Conservation (phyloP, 2,797 vertebrate species). For the Otolemur crassicaudatus region DNA sequence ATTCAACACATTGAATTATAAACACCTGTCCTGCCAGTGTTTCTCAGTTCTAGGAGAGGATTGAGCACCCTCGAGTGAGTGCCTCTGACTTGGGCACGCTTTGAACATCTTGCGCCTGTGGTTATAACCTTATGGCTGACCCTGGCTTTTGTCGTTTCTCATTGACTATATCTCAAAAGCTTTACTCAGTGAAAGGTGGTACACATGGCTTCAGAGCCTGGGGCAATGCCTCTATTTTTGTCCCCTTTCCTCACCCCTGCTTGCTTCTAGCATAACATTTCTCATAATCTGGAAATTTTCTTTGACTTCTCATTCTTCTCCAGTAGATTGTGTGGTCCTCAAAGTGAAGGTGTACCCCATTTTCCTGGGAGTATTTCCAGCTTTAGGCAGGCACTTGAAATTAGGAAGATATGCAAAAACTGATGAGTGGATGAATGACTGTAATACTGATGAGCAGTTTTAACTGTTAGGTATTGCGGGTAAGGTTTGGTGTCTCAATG, state of each 20-base stretch:
- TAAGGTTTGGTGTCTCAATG: neutral
- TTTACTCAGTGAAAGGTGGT: neutral
- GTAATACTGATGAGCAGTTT: neutral
- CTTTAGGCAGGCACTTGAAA: neutral
- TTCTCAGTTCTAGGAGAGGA: neutral
- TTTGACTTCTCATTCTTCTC: neutral
- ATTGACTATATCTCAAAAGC: neutral
- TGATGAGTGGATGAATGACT: neutral
- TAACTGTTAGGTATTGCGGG: neutral
- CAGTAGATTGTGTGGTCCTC: neutral
- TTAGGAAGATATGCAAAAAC: neutral
- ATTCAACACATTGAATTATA: neutral
- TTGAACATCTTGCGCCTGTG: neutral
- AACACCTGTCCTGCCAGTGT: neutral
- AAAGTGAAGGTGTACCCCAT: neutral
- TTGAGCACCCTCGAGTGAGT: neutral
- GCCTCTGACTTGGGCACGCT: neutral
- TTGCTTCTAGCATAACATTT: neutral
- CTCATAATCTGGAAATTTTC: neutral
- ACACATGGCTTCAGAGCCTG: neutral
- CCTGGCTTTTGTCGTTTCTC: constrained; percentile 5
- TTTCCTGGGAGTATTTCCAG: neutral
- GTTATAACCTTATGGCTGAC: neutral
- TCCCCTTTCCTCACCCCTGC: neutral
- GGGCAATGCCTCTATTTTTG: neutral